These are phyloP conservation scores for Drosophila tanythrix DNA, from an alignment of 2,888 invertebrate species.

Conservation along the genomic window DNA sequence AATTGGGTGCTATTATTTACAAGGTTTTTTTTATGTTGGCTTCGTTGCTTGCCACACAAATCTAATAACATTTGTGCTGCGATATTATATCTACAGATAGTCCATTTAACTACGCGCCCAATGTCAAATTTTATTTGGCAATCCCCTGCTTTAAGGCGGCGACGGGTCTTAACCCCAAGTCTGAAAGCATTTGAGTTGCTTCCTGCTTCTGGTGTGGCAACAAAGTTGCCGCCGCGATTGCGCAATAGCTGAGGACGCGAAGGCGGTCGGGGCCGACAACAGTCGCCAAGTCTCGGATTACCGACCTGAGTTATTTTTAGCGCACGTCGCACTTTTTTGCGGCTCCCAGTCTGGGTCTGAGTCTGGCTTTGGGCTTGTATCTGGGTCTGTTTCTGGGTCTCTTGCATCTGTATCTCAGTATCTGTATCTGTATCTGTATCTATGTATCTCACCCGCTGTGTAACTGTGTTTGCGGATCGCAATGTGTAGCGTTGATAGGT, in stretches of 20 bases:
- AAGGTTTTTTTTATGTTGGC: not conserved
- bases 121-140: constrained; percentile 13
- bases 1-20: not conserved
- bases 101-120: constrained; percentile 17
- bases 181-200: constrained; percentile 35
- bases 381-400: constrained; percentile 8
- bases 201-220: constrained; percentile 52
- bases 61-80: not conserved
- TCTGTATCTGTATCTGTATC: constrained; percentile 21
- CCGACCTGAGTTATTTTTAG: constrained; percentile 58
- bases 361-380: constrained; percentile 10
- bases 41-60: constrained; percentile 2
- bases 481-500: constrained; percentile 23
- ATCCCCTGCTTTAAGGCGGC: not conserved
- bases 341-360: constrained; percentile 13
- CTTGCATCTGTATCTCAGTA: constrained; percentile 7
- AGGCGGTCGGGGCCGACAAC: constrained; percentile 25
- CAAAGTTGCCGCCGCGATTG: constrained; percentile 69
- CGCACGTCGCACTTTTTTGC: constrained; percentile 30
- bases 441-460: constrained; percentile 21
- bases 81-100: constrained; percentile 19
- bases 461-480: constrained; percentile 38
- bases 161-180: constrained; percentile 12
- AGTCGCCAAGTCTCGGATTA: constrained; percentile 28
- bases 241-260: constrained; percentile 59